These are phyloP conservation scores for Telmatherina bonti DNA, from an alignment of 2,797 vertebrate species.

Conservation along the genomic window DNA sequence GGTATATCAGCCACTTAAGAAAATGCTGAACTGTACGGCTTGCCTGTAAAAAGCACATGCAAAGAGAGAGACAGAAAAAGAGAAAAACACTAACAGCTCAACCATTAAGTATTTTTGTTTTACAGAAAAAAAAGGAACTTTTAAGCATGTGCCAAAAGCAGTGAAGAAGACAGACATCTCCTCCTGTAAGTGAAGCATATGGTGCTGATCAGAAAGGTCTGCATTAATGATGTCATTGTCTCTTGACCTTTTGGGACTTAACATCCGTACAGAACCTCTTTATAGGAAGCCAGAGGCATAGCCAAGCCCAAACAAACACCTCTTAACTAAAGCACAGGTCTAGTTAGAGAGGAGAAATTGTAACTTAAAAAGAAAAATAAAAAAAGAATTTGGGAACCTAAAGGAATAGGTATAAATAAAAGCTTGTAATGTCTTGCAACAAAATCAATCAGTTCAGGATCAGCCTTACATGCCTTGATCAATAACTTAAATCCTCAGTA, in stretches of 20 bases:
- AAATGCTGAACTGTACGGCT: constrained; percentile 1
- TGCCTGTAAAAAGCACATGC: not conserved
- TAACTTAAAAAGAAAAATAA: not conserved
- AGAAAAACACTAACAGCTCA: not conserved
- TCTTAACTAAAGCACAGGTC: constrained; percentile 23
- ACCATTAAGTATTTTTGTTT: not conserved
- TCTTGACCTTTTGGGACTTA: constrained; percentile 70
- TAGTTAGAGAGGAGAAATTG: constrained; percentile 4
- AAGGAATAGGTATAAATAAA: not conserved
- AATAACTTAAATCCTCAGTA: not conserved
- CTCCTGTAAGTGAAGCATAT: constrained; percentile 60
- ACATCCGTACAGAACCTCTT: constrained; percentile 65
- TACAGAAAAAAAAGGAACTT: not conserved
- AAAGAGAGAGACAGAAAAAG: not conserved
- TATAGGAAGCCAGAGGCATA: constrained; percentile 66
- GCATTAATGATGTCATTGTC: constrained; percentile 80
- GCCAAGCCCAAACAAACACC: constrained; percentile 28
- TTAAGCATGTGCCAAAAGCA: not conserved
- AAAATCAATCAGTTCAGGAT: not conserved
- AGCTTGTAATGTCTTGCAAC: not conserved
- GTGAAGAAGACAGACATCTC: constrained; percentile 1
- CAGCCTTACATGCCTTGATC: not conserved
- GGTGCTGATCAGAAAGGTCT: constrained; percentile 71
- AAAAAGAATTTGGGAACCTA: not conserved
- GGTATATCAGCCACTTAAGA: constrained; percentile 2